Percentiles rank a stretch among this genome's conserved stretches.
phyloP scores from a whole-genome alignment of 2,113 vertebrate genomes.

The Geothlypis trichas region DNA sequence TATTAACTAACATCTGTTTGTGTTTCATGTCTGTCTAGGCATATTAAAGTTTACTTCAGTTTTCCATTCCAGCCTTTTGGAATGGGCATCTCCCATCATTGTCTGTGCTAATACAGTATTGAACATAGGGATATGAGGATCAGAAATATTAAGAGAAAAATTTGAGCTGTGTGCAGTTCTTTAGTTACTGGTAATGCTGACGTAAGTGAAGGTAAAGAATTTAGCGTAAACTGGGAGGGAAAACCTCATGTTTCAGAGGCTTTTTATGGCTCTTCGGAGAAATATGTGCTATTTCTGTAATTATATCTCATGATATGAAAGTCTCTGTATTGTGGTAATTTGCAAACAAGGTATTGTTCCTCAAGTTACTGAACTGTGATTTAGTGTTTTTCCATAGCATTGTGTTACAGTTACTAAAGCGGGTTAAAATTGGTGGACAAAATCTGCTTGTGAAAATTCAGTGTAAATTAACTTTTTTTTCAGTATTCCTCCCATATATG shows the following conservation, averaged over 20 bases:
- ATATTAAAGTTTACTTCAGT: not conserved
- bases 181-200: not conserved
- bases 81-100: not conserved
- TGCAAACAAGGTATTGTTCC: not conserved
- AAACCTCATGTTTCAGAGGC: not conserved
- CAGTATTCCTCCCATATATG: not conserved
- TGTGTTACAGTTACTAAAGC: not conserved
- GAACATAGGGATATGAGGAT: not conserved
- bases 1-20: not conserved
- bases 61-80: not conserved
- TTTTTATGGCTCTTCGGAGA: not conserved
- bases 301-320: not conserved
- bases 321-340: not conserved
- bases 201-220: not conserved
- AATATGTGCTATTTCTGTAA: not conserved
- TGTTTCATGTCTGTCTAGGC: not conserved
- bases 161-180: not conserved
- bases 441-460: not conserved
- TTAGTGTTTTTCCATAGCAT: not conserved
- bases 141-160: not conserved
- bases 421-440: not conserved
- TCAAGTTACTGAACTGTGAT: not conserved
- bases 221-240: not conserved
- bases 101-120: not conserved
- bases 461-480: not conserved